phyloP scores from a whole-genome alignment of 2,797 vertebrate genomes.

The Emydoidea blandingii region DNA sequence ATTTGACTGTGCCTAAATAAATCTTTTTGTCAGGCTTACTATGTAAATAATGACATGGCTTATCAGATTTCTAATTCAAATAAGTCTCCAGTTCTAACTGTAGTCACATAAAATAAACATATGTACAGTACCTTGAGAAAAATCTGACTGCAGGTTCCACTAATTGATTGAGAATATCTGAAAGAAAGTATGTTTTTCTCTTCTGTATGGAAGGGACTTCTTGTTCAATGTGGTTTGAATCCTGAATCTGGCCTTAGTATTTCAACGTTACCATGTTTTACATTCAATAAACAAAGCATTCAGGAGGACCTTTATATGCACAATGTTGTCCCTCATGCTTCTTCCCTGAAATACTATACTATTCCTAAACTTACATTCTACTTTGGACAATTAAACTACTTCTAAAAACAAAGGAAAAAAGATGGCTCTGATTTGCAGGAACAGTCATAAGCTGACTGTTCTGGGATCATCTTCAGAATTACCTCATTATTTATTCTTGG shows the following conservation, averaged over 20 bases:
- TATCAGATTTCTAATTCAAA: neutral
- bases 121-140: neutral
- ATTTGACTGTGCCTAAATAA: neutral
- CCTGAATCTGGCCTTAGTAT: neutral
- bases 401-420: slow-evolving; percentile 20
- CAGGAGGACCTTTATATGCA: neutral
- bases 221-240: neutral
- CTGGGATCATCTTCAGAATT: slow-evolving; percentile 70
- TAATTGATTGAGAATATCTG: neutral
- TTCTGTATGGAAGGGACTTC: neutral
- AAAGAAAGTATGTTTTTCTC: neutral
- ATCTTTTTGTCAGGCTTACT: neutral
- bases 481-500: slow-evolving; percentile 81
- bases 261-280: slow-evolving; percentile 1
- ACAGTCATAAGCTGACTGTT: slow-evolving; percentile 13
- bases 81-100: neutral
- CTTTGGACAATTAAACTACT: slow-evolving; percentile 2
- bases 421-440: slow-evolving; percentile 34
- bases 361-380: neutral
- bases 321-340: neutral
- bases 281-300: neutral
- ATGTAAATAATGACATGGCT: neutral
- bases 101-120: neutral
- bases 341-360: neutral
- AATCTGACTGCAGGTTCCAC: neutral